Base-by-base conservation (phyloP, 2,888 invertebrate genomes). In the Malthinus flaveolus region DNA sequence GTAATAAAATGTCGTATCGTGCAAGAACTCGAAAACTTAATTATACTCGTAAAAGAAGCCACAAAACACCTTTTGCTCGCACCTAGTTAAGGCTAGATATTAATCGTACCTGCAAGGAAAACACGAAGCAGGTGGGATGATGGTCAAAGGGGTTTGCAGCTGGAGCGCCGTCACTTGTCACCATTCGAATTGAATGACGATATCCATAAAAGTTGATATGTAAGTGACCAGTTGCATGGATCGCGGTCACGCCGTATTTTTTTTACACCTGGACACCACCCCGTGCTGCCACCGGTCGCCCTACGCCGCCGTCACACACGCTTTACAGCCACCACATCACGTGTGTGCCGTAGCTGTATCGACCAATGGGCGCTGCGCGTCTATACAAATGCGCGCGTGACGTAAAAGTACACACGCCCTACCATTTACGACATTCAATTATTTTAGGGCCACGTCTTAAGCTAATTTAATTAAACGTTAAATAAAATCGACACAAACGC, bases 281-380 rank as follows among this genome's bases (percentile, higher is more conserved):
- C 77, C 75, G 78, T 78, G 78, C 74, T 76, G 48, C 49, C 75
- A 47, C 52, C 13, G 37, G 44, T 49, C 55, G 55, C 59, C 63
- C 77, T 78, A 75, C 77, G 78, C 77, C 78, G 77, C 78, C 62
- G 63, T 64, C 75, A 74, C 75, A 73, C 73, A 75, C 75, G 76
- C 77, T 64, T 65, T 62, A 61, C 51, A 62, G 61, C 61, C 61
- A 59, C 63, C 60, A 56, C 65, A 66, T 69, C 69, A 69, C 69
- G 69, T 69, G 69, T 67, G 66, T 64, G 54, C 60, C 53, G 61
- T 56, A 57, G 76, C 76, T 77, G 68, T 79, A 79, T 80, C 79
- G 79, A 80, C 80, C 79, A 80, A 80, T 80, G 73, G 78, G 68
- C 73, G 73, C 65, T 66, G 75, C 74, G 64, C 66, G 55, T 66